phyloP scores from a whole-genome alignment of 2,113 vertebrate species.

The Poeciliopsis turrubarensis region DNA sequence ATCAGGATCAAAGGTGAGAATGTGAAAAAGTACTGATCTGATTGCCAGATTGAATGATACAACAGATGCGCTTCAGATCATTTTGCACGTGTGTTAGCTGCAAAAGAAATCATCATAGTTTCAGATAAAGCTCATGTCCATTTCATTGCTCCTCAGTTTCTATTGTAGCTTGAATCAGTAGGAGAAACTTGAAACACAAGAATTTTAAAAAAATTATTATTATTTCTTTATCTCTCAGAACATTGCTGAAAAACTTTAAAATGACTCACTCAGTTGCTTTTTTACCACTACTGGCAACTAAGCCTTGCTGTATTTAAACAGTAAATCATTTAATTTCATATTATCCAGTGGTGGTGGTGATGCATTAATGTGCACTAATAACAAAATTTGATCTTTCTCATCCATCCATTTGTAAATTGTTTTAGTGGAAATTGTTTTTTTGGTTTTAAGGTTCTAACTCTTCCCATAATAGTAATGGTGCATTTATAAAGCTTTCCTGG shows the following conservation, averaged over 20 bases:
- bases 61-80: neutral
- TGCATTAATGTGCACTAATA: too few relatives aligned
- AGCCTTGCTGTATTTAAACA: neutral
- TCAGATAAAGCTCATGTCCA: neutral
- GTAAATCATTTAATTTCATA: neutral
- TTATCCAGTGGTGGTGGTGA: neutral
- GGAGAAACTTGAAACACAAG: neutral
- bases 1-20: neutral
- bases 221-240: neutral
- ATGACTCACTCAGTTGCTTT: neutral
- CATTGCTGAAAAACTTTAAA: neutral
- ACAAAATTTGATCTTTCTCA: too few relatives aligned
- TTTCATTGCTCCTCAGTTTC: neutral
- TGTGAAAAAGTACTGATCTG: neutral
- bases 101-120: neutral
- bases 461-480: too few relatives aligned
- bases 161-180: neutral
- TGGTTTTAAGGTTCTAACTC: too few relatives aligned
- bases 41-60: neutral
- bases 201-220: too few relatives aligned
- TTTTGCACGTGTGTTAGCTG: neutral
- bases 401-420: too few relatives aligned
- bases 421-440: too few relatives aligned
- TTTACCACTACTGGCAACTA: neutral
- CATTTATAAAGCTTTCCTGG: neutral